Conservation (phyloP, 2,113 vertebrate species). For the Phrynosoma platyrhinos region DNA sequence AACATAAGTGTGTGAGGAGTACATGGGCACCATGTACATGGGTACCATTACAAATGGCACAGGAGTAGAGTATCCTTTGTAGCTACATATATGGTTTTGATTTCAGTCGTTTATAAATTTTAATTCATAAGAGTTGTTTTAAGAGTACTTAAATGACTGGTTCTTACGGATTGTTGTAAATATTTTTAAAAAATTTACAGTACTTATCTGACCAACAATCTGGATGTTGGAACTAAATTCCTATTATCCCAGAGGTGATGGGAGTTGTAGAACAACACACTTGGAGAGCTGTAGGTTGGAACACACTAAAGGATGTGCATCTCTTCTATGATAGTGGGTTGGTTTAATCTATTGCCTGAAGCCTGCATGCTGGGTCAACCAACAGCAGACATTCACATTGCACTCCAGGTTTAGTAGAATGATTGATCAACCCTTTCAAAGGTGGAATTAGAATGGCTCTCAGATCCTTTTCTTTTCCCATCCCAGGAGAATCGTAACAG, state of each 20-base stretch:
- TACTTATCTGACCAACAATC: background rate
- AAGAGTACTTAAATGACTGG: no score
- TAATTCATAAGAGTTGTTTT: background rate
- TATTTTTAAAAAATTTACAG: background rate
- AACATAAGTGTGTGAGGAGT: background rate
- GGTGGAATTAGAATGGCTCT: rapidly evolving
- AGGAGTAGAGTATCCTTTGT: background rate
- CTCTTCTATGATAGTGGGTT: background rate
- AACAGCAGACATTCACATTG: background rate
- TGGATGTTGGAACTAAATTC: background rate
- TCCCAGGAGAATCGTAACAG: constrained; percentile 88
- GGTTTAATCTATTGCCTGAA: background rate
- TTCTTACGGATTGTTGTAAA: background rate
- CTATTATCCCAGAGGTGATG: background rate
- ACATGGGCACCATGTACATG: no score
- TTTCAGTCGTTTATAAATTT: background rate
- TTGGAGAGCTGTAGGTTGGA: no score
- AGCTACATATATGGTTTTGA: background rate
- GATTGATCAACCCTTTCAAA: no score
- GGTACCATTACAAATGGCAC: background rate
- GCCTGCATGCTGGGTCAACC: background rate
- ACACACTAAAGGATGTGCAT: background rate
- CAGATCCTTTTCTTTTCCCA: background rate
- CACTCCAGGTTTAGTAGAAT: background rate
- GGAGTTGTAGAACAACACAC: background rate